phyloP scores from a whole-genome alignment of 2,113 vertebrate species.

The Ophiodon elongatus region DNA sequence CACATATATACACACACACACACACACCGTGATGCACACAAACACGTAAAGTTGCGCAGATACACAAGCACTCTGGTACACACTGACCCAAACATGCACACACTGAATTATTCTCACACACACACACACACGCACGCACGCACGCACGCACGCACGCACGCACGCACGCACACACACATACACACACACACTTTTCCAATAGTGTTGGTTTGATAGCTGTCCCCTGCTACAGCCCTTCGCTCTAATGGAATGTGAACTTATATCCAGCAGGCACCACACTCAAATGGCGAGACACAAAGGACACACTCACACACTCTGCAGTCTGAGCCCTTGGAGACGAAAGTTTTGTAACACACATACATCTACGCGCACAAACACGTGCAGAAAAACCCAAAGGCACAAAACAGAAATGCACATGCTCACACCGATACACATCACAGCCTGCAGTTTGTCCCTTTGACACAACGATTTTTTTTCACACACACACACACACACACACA shows the following conservation, averaged over 20 bases:
- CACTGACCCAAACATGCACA: slow-evolving; percentile 31
- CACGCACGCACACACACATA: not conserved
- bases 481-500: slow-evolving; percentile 18
- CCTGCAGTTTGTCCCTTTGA: slow-evolving; percentile 47
- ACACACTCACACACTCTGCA: slow-evolving; percentile 50
- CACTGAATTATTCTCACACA: slow-evolving; percentile 5
- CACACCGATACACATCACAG: slow-evolving; percentile 21
- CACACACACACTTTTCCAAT: slow-evolving; percentile 49
- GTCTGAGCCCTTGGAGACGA: slow-evolving; percentile 55
- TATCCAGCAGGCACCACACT: slow-evolving; percentile 71
- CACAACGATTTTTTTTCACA: slow-evolving; percentile 10
- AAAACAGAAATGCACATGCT: slow-evolving; percentile 22
- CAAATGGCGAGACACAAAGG: slow-evolving; percentile 55
- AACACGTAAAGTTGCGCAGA: slow-evolving; percentile 11
- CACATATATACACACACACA: slow-evolving; percentile 38
- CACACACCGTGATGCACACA: slow-evolving; percentile 40
- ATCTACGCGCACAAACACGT: not conserved
- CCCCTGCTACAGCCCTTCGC: slow-evolving; percentile 65
- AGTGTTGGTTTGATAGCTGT: slow-evolving; percentile 71
- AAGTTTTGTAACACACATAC: slow-evolving; percentile 49
- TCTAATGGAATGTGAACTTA: slow-evolving; percentile 78
- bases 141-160: slow-evolving; percentile 3
- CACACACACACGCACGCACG: slow-evolving; percentile 11
- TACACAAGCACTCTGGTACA: slow-evolving; percentile 15
- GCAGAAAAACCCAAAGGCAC: slow-evolving; percentile 21